Base-by-base conservation (phyloP, 2,888 invertebrate genomes). In the Drosophila subquinaria region DNA sequence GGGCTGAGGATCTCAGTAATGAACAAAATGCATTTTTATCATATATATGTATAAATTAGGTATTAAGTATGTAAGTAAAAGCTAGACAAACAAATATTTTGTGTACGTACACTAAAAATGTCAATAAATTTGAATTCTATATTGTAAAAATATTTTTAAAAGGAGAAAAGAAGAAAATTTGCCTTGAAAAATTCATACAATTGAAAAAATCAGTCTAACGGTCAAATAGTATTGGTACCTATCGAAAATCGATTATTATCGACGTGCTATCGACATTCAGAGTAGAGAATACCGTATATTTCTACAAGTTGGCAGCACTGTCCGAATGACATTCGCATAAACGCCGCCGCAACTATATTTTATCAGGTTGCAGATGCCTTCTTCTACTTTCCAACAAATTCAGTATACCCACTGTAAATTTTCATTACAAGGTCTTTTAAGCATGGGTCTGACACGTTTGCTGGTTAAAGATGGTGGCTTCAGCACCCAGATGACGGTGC, bases 401-500 rank as follows among this genome's bases (percentile, higher is more conserved):
- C 5, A 27, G 27, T 27, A 27, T 27, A 27, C 33, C 13, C 36
- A 13, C n/a, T 4, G 11, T 8, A 51, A 13, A 6, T 8, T 4
- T 10, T 30, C 36, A 8, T 30, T 15, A 15, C 13, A n/a, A n/a
- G 8, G 11, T 20, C 5, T 6, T 8, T 30, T 27, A n/a, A 52
- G 48, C 51, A 92, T 92, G 92, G 85, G 79, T 20, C 69, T 81
- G 50, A 85, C 82, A 62, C 90, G 93, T 50, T 89, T 95, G 40
- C 92, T 94, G 69, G 93, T 95, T 51, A 92, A 95, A 86, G 95
- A 95, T 82, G 97, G 97, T 0, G 97, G 97, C 4, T 97, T 97
- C 92, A 96, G 96, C 11, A 95, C 97, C 9, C 97, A 97, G 92
- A 94, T 97, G 79, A 95, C 95, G 2, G 95, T 95, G 55, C 96